Conservation (phyloP, 1,140 invertebrate species). For the Anthonomus grandis region DNA sequence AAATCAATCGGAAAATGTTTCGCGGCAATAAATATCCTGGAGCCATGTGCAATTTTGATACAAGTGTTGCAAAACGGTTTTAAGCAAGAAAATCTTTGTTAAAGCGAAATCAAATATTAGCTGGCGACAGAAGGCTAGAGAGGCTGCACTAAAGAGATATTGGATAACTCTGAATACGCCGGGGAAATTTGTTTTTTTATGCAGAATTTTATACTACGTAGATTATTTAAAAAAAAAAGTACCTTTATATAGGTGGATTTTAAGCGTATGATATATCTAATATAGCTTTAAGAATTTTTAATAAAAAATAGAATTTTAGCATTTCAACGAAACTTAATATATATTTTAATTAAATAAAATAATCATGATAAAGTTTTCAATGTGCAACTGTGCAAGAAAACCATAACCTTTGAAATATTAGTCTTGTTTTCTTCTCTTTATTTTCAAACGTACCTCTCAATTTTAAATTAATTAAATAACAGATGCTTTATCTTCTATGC, state of each 20-base stretch:
- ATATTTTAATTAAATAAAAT: too few relatives aligned
- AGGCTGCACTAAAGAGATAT: slow-evolving; percentile 17
- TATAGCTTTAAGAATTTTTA: too few relatives aligned
- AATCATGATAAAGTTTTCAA: too few relatives aligned
- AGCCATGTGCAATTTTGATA: slow-evolving; percentile 27
- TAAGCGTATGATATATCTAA: too few relatives aligned
- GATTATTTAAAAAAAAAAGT: neutral
- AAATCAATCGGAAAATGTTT: slow-evolving; percentile 20
- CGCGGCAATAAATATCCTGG: slow-evolving; percentile 23
- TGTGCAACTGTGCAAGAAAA: too few relatives aligned
- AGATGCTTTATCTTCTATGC: too few relatives aligned
- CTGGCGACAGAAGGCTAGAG: slow-evolving; percentile 22
- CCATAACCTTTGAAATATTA: too few relatives aligned
- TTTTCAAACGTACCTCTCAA: too few relatives aligned
- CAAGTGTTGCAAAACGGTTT: slow-evolving; percentile 23
- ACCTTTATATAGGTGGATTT: neutral
- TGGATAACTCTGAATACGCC: slow-evolving; percentile 20
- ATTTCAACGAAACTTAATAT: too few relatives aligned
- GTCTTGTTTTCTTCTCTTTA: too few relatives aligned
- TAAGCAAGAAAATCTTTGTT: slow-evolving; percentile 30
- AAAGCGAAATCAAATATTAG: slow-evolving; percentile 26
- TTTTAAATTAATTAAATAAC: too few relatives aligned
- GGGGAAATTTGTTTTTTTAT: slow-evolving; percentile 1
- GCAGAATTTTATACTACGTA: neutral
- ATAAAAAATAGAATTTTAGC: too few relatives aligned